Base-by-base conservation (phyloP, 2,888 invertebrate species). In the Yponomeuta plumbellus region DNA sequence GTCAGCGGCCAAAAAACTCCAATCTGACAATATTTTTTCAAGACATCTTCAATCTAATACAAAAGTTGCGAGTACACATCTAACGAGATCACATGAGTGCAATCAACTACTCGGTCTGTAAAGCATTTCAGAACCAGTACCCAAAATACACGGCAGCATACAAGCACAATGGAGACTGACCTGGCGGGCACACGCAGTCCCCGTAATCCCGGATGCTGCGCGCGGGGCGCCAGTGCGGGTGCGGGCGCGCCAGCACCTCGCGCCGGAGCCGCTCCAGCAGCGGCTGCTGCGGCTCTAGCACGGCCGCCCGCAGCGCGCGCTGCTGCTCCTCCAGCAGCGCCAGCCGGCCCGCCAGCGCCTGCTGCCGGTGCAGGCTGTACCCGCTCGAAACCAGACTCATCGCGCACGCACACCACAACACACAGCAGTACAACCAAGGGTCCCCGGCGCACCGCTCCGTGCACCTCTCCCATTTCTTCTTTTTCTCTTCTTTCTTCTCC, bases 111-210 rank as follows among this genome's bases (percentile, higher is more conserved):
- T n/a, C n/a, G n/a, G n/a, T n/a, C n/a, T n/a, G n/a, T n/a, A n/a
- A n/a, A n/a, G n/a, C n/a, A 26, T 2, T 26, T 26, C 2, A 26
- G 5, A 26, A 26, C 2, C 2, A 26, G 4, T 5, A 26, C 26
- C 26, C 26, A 34, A 34, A 34, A 5, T 34, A 34, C 34, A 34
- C 21, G 4, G 5, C 21, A 11, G 21, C 11, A 11, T 21, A 21
- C 21, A 21, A 1, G n/a, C 58, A 21, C 22, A 22, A 22, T 2
- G 21, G 2, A n/a, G n/a, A 52, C 56, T 26, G 21, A 66, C 95
- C 95, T 94, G 94, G 92, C 82, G 94, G 94, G 92, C 95, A 95
- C 74, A 92, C 88, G 91, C 95, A 95, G 85, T 94, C 94, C 20
- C 92, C 89, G 65, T 92, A 92, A 74, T 94, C 94, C 74, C 93